Conservation (phyloP, 2,888 invertebrate genomes). For the Bellardia pandia region DNA sequence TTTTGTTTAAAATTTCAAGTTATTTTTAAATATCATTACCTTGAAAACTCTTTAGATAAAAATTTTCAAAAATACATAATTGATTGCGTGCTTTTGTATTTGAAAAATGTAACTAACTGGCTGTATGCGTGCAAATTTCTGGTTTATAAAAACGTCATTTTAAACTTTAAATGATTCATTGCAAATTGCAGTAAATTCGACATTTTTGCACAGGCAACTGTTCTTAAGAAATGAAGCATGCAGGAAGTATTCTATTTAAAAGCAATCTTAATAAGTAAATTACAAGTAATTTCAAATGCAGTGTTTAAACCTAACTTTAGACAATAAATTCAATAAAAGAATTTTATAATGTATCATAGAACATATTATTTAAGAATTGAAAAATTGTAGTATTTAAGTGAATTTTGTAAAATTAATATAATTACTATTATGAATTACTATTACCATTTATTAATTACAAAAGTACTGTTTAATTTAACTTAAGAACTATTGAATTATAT, state of each 20-base stretch:
- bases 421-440: no score
- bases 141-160: slow-evolving; percentile 28
- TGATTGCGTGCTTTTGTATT: slow-evolving; percentile 36
- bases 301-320: no score
- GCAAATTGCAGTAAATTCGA: not conserved
- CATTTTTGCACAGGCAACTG: not conserved
- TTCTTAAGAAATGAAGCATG: not conserved
- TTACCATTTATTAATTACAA: no score
- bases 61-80: not conserved
- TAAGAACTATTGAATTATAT: no score
- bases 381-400: no score
- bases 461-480: no score
- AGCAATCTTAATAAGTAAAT: not conserved
- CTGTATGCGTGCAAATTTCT: not conserved
- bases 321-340: no score
- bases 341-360: no score
- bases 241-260: not conserved
- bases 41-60: slow-evolving; percentile 38
- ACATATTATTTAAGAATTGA: no score
- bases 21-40: slow-evolving; percentile 1
- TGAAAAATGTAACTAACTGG: not conserved
- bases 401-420: no score
- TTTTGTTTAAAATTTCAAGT: slow-evolving; percentile 27
- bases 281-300: no score
- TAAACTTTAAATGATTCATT: not conserved